These are phyloP conservation scores for Aix galericulata DNA, from an alignment of 2,113 vertebrate genomes.

Conservation along the genomic window DNA sequence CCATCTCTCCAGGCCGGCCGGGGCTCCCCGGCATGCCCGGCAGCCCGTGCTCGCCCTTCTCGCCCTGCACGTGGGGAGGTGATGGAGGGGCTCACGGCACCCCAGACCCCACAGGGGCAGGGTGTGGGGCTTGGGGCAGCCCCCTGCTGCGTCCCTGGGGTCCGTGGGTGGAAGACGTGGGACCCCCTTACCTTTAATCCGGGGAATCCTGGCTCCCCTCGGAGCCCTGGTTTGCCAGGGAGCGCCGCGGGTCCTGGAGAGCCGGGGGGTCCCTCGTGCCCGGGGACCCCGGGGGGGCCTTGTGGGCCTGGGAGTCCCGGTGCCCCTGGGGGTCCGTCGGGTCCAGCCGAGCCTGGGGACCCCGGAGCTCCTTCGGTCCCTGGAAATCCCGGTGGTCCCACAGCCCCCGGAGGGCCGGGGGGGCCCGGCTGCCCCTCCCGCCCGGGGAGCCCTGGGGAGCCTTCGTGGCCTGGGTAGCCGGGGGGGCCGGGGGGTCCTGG, in stretches of 20 bases:
- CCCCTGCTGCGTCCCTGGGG: neutral
- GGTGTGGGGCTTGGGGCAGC: neutral
- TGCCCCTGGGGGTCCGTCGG: neutral
- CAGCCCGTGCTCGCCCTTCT: constrained; percentile 46
- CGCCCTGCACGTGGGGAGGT: neutral
- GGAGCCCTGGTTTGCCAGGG: constrained; percentile 52
- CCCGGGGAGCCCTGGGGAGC: constrained; percentile 40
- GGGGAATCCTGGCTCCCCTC: constrained; percentile 34
- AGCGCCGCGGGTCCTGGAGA: neutral
- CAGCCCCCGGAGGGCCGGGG: constrained; percentile 4
- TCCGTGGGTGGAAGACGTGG: neutral
- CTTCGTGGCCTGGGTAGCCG: constrained; percentile 51
- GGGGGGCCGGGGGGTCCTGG: neutral
- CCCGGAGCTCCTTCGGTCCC: constrained; percentile 43
- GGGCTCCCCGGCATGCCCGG: constrained; percentile 29
- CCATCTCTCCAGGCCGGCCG: constrained; percentile 11
- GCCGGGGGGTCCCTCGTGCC: constrained; percentile 46
- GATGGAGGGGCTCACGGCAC: neutral
- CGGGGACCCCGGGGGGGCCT: neutral
- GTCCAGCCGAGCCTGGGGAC: constrained; percentile 21
- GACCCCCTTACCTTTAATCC: constrained; percentile 44
- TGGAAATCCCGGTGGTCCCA: constrained; percentile 45
- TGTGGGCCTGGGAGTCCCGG: constrained; percentile 51
- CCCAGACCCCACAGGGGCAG: accelerated
- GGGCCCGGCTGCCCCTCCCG: constrained; percentile 57